Evolutionary conservation across 2,888 invertebrate species (phyloP).

Genomic region (Anoplius nigerrimus): DNA sequence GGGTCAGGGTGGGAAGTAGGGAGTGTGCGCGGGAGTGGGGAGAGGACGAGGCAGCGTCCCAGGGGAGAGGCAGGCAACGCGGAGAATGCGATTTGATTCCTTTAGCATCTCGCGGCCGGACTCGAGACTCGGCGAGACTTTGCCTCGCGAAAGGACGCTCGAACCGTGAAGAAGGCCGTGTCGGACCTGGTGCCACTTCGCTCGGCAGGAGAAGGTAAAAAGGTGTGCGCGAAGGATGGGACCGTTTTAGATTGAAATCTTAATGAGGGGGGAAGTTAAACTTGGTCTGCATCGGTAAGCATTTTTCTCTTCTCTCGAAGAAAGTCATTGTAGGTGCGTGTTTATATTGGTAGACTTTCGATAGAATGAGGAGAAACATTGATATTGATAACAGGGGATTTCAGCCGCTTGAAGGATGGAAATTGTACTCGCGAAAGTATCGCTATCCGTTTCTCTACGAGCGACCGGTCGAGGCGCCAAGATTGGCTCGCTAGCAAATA

Average conservation of each 20-base stretch:
- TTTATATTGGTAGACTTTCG: too few species aligned
- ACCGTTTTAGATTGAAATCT: too few species aligned
- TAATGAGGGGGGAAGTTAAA: too few species aligned
- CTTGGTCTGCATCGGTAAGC: too few species aligned
- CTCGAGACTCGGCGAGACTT: slow-evolving; percentile 25
- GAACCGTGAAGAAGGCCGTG: slow-evolving; percentile 31
- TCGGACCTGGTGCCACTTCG: slow-evolving; percentile 24
- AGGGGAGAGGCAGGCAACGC: slow-evolving; percentile 52
- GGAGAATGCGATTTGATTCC: slow-evolving; percentile 67
- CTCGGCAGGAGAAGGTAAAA: slow-evolving; percentile 13
- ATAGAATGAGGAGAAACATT: too few species aligned
- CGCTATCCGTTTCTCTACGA: slow-evolving; percentile 29
- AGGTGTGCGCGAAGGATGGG: slow-evolving; percentile 11
- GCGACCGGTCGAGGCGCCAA: slow-evolving; percentile 46
- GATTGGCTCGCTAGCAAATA: slow-evolving; percentile 53
- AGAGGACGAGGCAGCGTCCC: slow-evolving; percentile 44
- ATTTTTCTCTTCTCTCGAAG: too few species aligned
- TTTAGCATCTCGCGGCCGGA: slow-evolving; percentile 54
- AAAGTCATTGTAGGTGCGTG: too few species aligned
- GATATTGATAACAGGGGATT: too few species aligned
- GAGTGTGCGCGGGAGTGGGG: not conserved
- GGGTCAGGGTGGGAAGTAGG: slow-evolving; percentile 11
- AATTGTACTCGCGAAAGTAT: slow-evolving; percentile 34
- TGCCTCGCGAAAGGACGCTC: slow-evolving; percentile 36
- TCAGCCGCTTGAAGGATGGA: slow-evolving; percentile 8